phyloP scores from a whole-genome alignment of 1,140 invertebrate genomes.

The Calliopsis andreniformis region DNA sequence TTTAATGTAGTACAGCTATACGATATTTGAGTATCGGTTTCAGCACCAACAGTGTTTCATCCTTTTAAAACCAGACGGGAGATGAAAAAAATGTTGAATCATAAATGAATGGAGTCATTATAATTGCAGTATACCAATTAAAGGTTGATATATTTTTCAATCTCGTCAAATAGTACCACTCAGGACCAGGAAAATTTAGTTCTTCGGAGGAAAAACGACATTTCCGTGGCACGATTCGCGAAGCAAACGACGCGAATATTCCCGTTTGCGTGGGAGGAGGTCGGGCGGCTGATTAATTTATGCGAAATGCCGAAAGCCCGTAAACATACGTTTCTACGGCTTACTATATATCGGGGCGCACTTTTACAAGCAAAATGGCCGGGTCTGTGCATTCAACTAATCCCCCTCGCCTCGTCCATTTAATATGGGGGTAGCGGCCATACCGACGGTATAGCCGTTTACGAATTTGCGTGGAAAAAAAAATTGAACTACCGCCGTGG shows the following conservation, averaged over 20 bases:
- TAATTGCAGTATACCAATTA: no score
- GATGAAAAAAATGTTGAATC: no score
- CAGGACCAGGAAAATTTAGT: neutral
- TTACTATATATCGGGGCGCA: conserved; percentile 58
- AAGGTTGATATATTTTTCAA: no score
- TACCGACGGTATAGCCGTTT: conserved; percentile 70
- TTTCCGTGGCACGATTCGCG: neutral
- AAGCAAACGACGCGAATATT: neutral
- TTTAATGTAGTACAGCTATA: no score
- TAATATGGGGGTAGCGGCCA: conserved; percentile 71
- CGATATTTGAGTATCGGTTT: no score
- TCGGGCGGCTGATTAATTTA: conserved; percentile 62
- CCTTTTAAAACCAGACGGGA: no score
- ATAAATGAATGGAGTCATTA: no score
- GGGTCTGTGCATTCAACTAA: conserved; percentile 70
- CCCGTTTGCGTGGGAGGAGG: conserved; percentile 7
- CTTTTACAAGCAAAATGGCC: conserved; percentile 70
- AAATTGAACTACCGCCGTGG: conserved; percentile 66
- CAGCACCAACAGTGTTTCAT: no score
- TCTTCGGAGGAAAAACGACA: neutral
- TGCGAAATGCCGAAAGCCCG: conserved; percentile 60
- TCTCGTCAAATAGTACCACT: neutral
- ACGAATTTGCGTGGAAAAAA: conserved; percentile 74
- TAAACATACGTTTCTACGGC: conserved; percentile 70
- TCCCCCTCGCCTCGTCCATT: conserved; percentile 72